Evolutionary conservation across 2,113 vertebrate genomes (phyloP), one percentile per base, ranked within the genome.

Genomic region (Grallaria varia): DNA sequence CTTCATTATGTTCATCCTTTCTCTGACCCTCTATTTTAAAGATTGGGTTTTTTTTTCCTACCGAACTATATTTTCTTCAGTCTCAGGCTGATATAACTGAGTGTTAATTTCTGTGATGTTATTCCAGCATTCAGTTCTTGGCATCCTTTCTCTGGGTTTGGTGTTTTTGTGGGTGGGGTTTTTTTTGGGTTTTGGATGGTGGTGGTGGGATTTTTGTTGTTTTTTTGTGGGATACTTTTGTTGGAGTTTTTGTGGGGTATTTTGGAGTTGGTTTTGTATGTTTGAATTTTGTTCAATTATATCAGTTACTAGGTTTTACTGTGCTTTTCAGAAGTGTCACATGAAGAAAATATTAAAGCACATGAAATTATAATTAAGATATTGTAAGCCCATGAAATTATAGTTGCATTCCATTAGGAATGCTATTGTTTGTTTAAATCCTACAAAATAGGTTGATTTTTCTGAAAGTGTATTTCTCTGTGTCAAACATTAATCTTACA

Each of bases 141-240:
- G 4, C 6, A 52, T 56, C 4, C 7, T 67, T 63, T 49, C 17
- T 52, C 5, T 47, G 35, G 18, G 8, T 62, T 78, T 33, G 16
- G 10, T 49, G 11, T 2, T 8, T 83, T 86, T 45, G 14, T 37
- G 8, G 6, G 4, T 15, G 5, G 19, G 3, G 4, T 55, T 23
- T 58, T n/a, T 31, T 31, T 66, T 4, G 4, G 42, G 25, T 27
- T 56, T 84, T 63, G n/a, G 28, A 19, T 76, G 6, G 14, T 53
- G 13, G 6, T n/a, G 14, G 8, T 33, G 25, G 9, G 4, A 35
- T 31, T 69, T 74, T 44, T 17, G 27, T 40, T 4, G 27, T 40
- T 4, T n/a, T 16, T 23, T 42, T 4, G 10, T 1, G 1, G 2
- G n/a, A n/a, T n/a, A n/a, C n/a, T n/a, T 5, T 35, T 35, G 31